Evolutionary conservation across 2,888 invertebrate species (phyloP), one percentile per base, ranked within the genome.

Genomic region (Cephus rjabovi): DNA sequence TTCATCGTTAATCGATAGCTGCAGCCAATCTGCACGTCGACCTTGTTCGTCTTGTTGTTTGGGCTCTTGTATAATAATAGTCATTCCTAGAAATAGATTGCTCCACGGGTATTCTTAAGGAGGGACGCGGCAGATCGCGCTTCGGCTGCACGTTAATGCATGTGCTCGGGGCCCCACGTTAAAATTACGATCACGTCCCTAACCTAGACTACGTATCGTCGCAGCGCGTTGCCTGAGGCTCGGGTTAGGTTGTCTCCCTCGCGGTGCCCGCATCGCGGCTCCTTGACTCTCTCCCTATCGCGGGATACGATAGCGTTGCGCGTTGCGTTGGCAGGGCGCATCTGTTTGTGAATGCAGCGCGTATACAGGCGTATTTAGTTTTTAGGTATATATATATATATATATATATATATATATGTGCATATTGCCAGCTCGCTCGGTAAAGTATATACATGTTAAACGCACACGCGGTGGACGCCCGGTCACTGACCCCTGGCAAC

Each of bases 381-480:
- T 35, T 77, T 69, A 73, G 68, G 40, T 71, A 75, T 34, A 30
- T 75, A 15, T 30, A 1, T 56, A n/a, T n/a, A n/a, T n/a, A n/a
- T n/a, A n/a, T n/a, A n/a, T n/a, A 30, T 30, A 30, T 30, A 30
- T 30, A 30, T 15, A 11, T 15, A 4, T 12, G 11, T 11, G 9
- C 11, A 75, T 34, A 12, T 35, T 12, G 35, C 74, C 81, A 79
- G 76, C 77, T 79, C 79, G 76, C 77, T 79, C 79, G 79, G 83
- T 84, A 84, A 85, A 85, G 85, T 85, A 83, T 86, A 86, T 87
- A 35, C 35, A 12, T 0, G 12, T 35, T 35, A 89, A 88, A 87
- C 83, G 87, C 84, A 40, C 40, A 88, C 83, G 88, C 87, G 89
- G 89, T 89, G 87, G 88, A 89, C 86, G 89, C 83, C 88, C 89